These are phyloP conservation scores for Nymphalis polychloros DNA, from an alignment of 2,888 invertebrate genomes.

Conservation along the genomic window DNA sequence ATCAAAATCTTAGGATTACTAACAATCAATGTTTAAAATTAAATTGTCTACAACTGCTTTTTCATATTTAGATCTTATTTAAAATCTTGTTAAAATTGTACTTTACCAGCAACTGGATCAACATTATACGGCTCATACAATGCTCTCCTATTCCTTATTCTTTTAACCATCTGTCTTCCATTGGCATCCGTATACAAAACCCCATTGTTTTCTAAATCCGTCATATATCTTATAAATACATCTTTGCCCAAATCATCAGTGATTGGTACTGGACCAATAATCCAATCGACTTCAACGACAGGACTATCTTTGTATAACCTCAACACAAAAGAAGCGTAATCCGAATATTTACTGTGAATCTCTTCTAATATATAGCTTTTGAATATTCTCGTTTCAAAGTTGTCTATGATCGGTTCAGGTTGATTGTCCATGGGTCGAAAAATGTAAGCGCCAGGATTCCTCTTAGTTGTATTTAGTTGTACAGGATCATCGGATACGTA, in stretches of 20 bases:
- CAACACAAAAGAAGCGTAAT: slow-evolving; percentile 89
- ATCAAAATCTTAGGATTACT: too few species aligned
- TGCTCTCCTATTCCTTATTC: slow-evolving; percentile 80
- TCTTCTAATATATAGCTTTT: slow-evolving; percentile 87
- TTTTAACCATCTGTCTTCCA: slow-evolving; percentile 90
- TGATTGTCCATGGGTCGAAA: slow-evolving; percentile 81
- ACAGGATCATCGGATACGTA: slow-evolving; percentile 87
- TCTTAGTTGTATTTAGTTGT: slow-evolving; percentile 75
- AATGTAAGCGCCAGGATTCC: slow-evolving; percentile 94
- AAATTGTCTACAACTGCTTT: too few species aligned
- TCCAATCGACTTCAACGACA: slow-evolving; percentile 88
- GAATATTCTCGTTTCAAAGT: slow-evolving; percentile 44
- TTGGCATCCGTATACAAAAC: slow-evolving; percentile 96
- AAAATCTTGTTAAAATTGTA: too few species aligned
- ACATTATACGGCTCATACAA: slow-evolving; percentile 45
- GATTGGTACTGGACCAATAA: slow-evolving; percentile 88
- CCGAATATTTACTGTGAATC: slow-evolving; percentile 81
- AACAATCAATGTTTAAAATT: too few species aligned
- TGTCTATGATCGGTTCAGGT: slow-evolving; percentile 44
- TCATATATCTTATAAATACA: slow-evolving; percentile 88
- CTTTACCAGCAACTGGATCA: slow-evolving; percentile 54
- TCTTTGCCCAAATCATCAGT: slow-evolving; percentile 88
- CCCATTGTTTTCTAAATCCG: slow-evolving; percentile 81
- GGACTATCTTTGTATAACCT: slow-evolving; percentile 84
- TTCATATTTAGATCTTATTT: too few species aligned